Evolutionary conservation across 2,797 vertebrate species (phyloP).

Genomic region (Cichlasoma orientale): DNA sequence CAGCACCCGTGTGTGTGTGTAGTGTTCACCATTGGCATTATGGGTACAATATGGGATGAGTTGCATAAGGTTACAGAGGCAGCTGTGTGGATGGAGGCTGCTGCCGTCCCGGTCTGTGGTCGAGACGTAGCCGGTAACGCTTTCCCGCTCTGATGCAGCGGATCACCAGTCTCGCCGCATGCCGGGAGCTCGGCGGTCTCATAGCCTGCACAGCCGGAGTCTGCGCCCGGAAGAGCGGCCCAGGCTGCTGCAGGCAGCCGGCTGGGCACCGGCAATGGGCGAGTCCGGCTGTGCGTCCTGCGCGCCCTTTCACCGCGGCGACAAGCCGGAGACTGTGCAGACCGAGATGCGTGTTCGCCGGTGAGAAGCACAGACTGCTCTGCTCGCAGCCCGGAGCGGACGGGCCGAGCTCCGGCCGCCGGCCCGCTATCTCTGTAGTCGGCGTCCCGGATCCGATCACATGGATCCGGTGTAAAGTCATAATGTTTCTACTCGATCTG

Average conservation of each 20-base stretch:
- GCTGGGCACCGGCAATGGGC: not conserved
- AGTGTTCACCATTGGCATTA: slow-evolving; percentile 47
- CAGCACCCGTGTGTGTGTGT: slow-evolving; percentile 28
- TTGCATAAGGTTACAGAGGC: slow-evolving; percentile 60
- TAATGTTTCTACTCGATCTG: slow-evolving; percentile 43
- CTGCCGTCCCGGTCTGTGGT: not conserved
- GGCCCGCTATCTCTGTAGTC: slow-evolving; percentile 54
- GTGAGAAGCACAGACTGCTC: slow-evolving; percentile 46
- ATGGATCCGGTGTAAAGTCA: slow-evolving; percentile 66
- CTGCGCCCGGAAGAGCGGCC: slow-evolving; percentile 26
- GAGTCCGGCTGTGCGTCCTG: not conserved
- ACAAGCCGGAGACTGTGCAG: not conserved
- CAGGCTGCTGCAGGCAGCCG: not conserved
- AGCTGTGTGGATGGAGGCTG: not conserved
- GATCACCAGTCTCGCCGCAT: slow-evolving; percentile 36
- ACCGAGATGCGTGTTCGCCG: slow-evolving; percentile 21
- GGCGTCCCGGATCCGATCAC: slow-evolving; percentile 65
- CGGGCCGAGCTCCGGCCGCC: slow-evolving; percentile 2
- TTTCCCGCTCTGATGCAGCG: slow-evolving; percentile 54
- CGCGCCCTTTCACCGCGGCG: not conserved
- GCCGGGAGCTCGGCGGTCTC: slow-evolving; percentile 46
- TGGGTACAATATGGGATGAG: slow-evolving; percentile 67
- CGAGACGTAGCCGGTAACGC: not conserved
- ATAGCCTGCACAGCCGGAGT: not conserved
- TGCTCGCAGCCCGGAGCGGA: slow-evolving; percentile 35